These are phyloP conservation scores for Anas bernieri DNA, from an alignment of 2,797 vertebrate species.

Conservation along the genomic window DNA sequence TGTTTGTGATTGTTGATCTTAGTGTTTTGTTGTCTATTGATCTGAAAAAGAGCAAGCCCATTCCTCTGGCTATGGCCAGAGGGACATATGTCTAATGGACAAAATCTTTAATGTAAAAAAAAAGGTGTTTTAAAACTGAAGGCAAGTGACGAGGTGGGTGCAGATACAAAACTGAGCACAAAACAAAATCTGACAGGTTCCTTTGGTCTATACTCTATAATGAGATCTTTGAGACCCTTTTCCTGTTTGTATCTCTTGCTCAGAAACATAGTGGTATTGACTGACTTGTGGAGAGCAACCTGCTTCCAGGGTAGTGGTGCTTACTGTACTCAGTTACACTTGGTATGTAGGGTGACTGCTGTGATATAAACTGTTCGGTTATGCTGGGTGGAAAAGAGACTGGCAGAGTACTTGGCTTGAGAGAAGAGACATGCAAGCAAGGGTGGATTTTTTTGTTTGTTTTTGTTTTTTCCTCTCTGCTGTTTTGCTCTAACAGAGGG, in stretches of 20 bases:
- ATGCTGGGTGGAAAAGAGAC: background rate
- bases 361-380: background rate
- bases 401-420: background rate
- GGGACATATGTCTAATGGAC: background rate
- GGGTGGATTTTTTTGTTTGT: background rate
- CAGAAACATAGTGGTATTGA: background rate
- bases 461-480: background rate
- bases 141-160: background rate
- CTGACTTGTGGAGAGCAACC: background rate
- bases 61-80: background rate
- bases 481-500: background rate
- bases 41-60: too few relatives aligned
- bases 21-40: too few relatives aligned
- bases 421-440: background rate
- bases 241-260: background rate
- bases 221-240: background rate
- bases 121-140: background rate
- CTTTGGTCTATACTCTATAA: background rate
- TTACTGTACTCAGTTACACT: rapidly evolving
- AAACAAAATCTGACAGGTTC: background rate
- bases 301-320: background rate
- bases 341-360: background rate
- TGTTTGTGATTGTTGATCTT: too few relatives aligned
- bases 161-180: background rate
- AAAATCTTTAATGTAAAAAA: background rate